Base-by-base conservation (phyloP, 2,113 vertebrate species). In the Rhinichthys klamathensis region DNA sequence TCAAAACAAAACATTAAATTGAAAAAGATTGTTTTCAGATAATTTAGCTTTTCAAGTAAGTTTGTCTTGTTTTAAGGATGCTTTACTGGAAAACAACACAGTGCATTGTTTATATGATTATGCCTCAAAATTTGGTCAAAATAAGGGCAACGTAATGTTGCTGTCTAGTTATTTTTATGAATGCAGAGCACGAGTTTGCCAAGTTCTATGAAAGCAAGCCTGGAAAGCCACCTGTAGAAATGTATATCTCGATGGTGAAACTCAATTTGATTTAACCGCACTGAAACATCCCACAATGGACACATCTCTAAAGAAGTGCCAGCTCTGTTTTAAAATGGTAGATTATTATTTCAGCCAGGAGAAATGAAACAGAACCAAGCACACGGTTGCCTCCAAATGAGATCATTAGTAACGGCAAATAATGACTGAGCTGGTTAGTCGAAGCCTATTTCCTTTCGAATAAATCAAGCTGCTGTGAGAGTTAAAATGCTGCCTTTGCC, bases 401-500 rank as follows among this genome's bases (percentile, higher is more conserved):
- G 84, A 85, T 89, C 88, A 89, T 91, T 91, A 87, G 90, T 87
- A 90, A 85, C 82, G 82, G 84, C 84, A 90, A 88, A 87, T 89
- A 89, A 89, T 88, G 89, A 90, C 87, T 86, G 86, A 88, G 83
- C 85, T 84, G 87, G 86, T 87, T 89, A 88, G 88, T 88, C 85
- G 46, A 83, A 89, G 84, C 86, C 74, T 84, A 89, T 90, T 90
- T 90, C 85, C 88, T 88, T 87, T 89, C 76, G 70, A 88, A 91
- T 89, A 90, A 80, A 89, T 88, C 89, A 89, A 83, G 73, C 60
- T 74, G 82, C 74, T 80, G 67, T 23, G 70, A 85, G 54, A 75
- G 84, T 61, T 82, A 84, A 84, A 76, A 88, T 21, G 58, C 46
- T 67, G 56, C 60, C 73, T 85, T 78, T 78, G 78, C 73, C 78